Conservation (phyloP, 2,888 invertebrate genomes). For the Boloria selene region DNA sequence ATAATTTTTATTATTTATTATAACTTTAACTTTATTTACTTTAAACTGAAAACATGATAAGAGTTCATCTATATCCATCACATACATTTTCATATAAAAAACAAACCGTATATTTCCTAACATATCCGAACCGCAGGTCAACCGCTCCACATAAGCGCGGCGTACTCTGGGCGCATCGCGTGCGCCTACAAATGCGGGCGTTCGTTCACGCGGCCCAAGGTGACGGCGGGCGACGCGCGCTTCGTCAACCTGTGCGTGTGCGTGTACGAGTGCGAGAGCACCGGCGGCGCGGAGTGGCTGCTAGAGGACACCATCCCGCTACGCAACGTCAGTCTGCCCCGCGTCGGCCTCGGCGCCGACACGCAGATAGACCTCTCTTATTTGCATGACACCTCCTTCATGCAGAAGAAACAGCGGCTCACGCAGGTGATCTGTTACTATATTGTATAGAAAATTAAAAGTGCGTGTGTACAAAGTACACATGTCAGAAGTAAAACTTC, state of each 20-base stretch:
- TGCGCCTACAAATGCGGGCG: conserved; percentile 98
- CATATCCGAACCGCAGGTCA: conserved; percentile 82
- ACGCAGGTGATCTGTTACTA: conserved; percentile 81
- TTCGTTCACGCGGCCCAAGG: conserved; percentile 93
- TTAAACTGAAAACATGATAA: too few relatives aligned
- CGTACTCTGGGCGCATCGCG: conserved; percentile 98
- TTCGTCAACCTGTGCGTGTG: conserved; percentile 96
- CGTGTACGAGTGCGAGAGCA: conserved; percentile 99
- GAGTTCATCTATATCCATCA: too few relatives aligned
- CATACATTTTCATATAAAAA: not conserved
- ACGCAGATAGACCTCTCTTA: conserved; percentile 92
- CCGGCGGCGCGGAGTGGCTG: conserved; percentile 96
- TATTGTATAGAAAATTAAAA: too few relatives aligned
- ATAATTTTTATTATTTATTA: too few relatives aligned
- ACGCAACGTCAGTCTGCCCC: conserved; percentile 93
- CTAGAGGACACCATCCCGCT: conserved; percentile 97
- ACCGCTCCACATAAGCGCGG: conserved; percentile 96
- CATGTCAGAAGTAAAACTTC: too few relatives aligned
- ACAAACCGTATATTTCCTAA: not conserved
- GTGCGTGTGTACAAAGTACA: too few relatives aligned
- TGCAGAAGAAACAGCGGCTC: conserved; percentile 91
- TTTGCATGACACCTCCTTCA: conserved; percentile 88
- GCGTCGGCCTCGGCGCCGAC: conserved; percentile 90
- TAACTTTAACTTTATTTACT: too few relatives aligned
- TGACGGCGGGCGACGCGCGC: conserved; percentile 79